phyloP scores from a whole-genome alignment of 1,140 invertebrate species.

The Drosophila malerkotliana region DNA sequence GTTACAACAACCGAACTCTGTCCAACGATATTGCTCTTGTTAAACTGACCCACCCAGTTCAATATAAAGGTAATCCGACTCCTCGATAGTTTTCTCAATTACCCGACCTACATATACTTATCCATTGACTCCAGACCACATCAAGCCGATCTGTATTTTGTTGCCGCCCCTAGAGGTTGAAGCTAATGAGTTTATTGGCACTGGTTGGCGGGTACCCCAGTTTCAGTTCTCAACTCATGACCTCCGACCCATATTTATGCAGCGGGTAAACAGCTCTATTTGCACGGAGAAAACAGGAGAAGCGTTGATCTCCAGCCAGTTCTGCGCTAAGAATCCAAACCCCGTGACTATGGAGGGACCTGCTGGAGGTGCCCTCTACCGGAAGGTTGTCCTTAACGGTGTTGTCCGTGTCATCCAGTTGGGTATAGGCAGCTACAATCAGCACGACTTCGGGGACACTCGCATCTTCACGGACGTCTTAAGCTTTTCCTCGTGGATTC shows the following conservation, averaged over 20 bases:
- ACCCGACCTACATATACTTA: not conserved
- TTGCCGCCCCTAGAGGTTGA: not conserved
- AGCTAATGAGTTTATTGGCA: not conserved
- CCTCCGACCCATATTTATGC: not conserved
- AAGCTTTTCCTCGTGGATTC: not conserved
- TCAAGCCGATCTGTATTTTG: not conserved
- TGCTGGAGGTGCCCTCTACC: not conserved
- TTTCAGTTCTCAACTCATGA: not conserved
- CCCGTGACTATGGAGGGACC: not conserved
- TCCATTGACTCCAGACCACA: not conserved
- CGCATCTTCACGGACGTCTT: not conserved
- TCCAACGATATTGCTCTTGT: not conserved
- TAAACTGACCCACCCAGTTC: not conserved
- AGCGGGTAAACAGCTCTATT: not conserved
- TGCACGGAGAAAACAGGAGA: not conserved
- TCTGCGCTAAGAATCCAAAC: not conserved
- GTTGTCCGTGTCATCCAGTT: not conserved
- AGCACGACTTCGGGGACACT: not conserved
- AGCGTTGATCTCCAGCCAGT: not conserved
- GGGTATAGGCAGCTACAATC: not conserved
- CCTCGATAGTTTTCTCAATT: not conserved
- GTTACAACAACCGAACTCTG: not conserved
- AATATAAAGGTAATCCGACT: not conserved
- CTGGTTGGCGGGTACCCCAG: not conserved
- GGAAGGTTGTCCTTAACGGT: not conserved